These are phyloP conservation scores for Lycophotia porphyrea DNA, from an alignment of 2,888 invertebrate species.

Conservation along the genomic window DNA sequence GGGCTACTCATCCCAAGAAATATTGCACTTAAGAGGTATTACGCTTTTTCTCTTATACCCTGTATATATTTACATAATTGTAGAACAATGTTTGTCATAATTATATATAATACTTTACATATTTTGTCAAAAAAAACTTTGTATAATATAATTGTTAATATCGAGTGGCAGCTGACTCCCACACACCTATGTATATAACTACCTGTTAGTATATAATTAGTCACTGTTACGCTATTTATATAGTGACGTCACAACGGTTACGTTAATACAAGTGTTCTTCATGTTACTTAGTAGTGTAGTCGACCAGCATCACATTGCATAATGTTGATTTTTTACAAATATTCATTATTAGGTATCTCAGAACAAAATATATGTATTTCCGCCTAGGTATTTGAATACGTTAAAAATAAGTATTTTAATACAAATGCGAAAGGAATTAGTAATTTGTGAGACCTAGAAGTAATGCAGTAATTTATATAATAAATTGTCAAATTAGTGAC, in stretches of 20 bases:
- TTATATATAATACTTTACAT: slow-evolving; percentile 48
- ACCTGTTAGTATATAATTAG: slow-evolving; percentile 47
- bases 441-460: slow-evolving; percentile 37
- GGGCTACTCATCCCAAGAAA: not conserved
- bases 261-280: slow-evolving; percentile 73
- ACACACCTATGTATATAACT: slow-evolving; percentile 55
- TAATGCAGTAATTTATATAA: slow-evolving; percentile 30
- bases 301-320: slow-evolving; percentile 54
- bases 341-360: slow-evolving; percentile 58
- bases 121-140: slow-evolving; percentile 53
- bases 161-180: slow-evolving; percentile 54
- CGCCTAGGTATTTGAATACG: slow-evolving; percentile 61
- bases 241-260: slow-evolving; percentile 65
- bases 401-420: slow-evolving; percentile 53
- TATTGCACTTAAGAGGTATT: not conserved
- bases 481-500: slow-evolving; percentile 29
- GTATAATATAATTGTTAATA: slow-evolving; percentile 57
- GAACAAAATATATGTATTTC: slow-evolving; percentile 62
- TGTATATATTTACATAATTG: slow-evolving; percentile 61
- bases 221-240: slow-evolving; percentile 55
- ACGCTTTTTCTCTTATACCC: not conserved
- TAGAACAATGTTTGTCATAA: slow-evolving; percentile 44
- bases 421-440: slow-evolving; percentile 56
- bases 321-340: slow-evolving; percentile 65
- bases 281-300: slow-evolving; percentile 59